These are phyloP conservation scores for Petrocephalus microphthalmus DNA, from an alignment of 2,113 vertebrate genomes.

Conservation along the genomic window DNA sequence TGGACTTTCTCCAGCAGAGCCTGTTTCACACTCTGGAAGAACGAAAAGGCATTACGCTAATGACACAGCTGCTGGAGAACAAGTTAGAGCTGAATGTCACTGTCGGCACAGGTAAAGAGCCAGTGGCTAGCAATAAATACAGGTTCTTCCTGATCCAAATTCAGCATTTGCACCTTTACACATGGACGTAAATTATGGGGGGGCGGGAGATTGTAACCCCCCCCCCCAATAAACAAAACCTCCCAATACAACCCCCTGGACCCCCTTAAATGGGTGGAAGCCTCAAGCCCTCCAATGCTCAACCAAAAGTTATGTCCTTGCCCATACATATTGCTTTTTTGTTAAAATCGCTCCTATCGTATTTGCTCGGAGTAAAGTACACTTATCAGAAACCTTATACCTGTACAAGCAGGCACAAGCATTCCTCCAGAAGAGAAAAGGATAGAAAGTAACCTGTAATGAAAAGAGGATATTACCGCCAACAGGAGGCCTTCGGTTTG, in stretches of 20 bases:
- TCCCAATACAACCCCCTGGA: too few species aligned
- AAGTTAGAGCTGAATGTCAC: not conserved
- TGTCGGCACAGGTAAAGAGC: not conserved
- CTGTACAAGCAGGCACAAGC: not conserved
- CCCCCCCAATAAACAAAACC: too few species aligned
- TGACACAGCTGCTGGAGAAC: not conserved
- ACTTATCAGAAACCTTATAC: not conserved
- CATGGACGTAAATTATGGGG: too few species aligned
- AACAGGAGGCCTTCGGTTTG: not conserved
- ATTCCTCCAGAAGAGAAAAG: not conserved
- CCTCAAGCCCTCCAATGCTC: too few species aligned
- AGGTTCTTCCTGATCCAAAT: not conserved
- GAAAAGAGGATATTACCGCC: not conserved
- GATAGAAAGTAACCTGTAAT: not conserved
- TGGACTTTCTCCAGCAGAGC: not conserved
- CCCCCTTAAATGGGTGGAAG: too few species aligned
- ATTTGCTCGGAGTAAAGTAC: not conserved
- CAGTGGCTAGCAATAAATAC: not conserved
- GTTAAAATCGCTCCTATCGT: not conserved
- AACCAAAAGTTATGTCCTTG: too few species aligned
- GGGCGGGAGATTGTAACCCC: too few species aligned
- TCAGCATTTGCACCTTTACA: not conserved
- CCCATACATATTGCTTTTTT: not conserved
- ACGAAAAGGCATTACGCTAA: not conserved
- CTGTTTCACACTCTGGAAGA: not conserved